Percentiles rank a stretch among this genome's conserved stretches.
phyloP scores from a whole-genome alignment of 53 echinoderm and acorn worm genomes.

The Luidia sarsii region DNA sequence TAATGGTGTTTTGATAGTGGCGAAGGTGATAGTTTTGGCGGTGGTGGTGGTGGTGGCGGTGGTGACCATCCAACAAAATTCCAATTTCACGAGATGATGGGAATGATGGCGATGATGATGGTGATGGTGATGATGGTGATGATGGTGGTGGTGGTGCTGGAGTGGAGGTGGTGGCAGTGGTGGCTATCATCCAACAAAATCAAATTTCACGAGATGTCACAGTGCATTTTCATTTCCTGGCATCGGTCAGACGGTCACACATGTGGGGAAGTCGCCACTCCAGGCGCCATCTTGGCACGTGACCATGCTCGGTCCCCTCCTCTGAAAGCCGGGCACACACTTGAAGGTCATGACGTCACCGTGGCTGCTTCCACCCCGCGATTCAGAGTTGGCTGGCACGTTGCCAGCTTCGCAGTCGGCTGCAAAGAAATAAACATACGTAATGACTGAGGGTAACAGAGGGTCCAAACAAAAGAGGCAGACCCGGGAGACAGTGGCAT shows the following conservation, averaged over 20 bases:
- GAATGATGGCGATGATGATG: too few relatives aligned
- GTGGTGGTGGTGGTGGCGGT: too few relatives aligned
- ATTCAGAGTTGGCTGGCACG: background rate
- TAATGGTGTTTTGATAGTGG: too few relatives aligned
- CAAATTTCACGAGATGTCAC: background rate
- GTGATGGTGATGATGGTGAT: too few relatives aligned
- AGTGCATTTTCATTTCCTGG: background rate
- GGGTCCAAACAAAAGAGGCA: too few relatives aligned
- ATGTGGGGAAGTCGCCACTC: constrained; percentile 12
- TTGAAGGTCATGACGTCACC: constrained; percentile 32
- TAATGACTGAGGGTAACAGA: background rate
- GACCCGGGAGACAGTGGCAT: background rate
- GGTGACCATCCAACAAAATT: too few relatives aligned
- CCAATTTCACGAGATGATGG: too few relatives aligned
- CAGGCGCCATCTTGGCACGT: constrained; percentile 43
- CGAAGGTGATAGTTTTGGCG: too few relatives aligned
- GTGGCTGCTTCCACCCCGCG: constrained; percentile 6
- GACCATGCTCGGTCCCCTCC: constrained; percentile 40
- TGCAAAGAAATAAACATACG: background rate
- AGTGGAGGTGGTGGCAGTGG: too few relatives aligned
- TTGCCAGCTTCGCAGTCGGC: constrained; percentile 10
- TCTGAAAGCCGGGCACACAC: constrained; percentile 16
- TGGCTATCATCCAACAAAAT: too few relatives aligned
- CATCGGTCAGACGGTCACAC: constrained; percentile 2
- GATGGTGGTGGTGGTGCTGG: too few relatives aligned